phyloP scores from a whole-genome alignment of 64 coral and sea anemone species.

The Montipora sp. region DNA sequence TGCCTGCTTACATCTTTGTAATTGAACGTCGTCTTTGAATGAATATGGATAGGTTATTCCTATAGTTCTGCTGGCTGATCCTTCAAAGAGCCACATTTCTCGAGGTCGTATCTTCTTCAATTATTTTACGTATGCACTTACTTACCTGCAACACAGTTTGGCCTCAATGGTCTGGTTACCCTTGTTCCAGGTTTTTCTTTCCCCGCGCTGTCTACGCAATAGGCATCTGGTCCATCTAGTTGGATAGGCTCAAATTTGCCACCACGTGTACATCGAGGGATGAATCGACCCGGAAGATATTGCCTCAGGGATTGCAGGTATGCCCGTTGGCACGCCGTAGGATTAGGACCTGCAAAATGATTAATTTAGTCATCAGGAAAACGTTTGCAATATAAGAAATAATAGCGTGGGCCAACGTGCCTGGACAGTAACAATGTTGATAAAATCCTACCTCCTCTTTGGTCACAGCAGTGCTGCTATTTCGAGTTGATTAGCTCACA shows the following conservation, averaged over 20 bases:
- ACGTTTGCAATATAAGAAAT: no score
- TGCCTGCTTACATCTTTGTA: no score
- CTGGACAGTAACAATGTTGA: no score
- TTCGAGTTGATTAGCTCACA: no score
- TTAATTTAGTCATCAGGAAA: neutral
- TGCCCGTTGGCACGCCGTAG: conserved; percentile 68
- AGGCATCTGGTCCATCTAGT: conserved; percentile 47
- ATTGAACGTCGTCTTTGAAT: no score
- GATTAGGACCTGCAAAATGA: conserved; percentile 53
- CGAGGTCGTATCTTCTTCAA: no score
- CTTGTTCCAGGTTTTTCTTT: conserved; percentile 78
- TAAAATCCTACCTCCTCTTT: no score
- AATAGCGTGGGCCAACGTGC: no score
- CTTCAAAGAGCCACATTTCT: no score
- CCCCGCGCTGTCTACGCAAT: conserved; percentile 67
- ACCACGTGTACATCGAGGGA: conserved; percentile 70
- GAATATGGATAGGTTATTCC: no score
- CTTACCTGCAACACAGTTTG: conserved; percentile 73
- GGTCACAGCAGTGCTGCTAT: no score
- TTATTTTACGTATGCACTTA: neutral
- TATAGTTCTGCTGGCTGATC: no score
- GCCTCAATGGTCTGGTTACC: conserved; percentile 68
- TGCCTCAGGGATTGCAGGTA: conserved; percentile 46
- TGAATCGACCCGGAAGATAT: conserved; percentile 64
- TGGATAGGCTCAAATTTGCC: conserved; percentile 77